Evolutionary conservation across 1,140 invertebrate genomes (phyloP).

Genomic region (Rhyacophila brunnea): DNA sequence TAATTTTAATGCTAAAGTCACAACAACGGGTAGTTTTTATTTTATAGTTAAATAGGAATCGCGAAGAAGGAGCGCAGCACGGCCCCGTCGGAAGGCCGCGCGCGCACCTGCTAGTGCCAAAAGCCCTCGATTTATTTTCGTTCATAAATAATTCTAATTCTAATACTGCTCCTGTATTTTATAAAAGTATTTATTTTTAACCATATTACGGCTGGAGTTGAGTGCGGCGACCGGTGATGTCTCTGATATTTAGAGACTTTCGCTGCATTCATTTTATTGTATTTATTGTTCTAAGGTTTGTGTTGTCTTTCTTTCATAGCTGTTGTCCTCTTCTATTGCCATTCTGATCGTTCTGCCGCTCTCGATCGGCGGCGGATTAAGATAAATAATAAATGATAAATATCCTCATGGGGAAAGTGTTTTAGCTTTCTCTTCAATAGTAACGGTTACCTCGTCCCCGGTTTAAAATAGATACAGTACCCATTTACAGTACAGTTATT

Average conservation of each 20-base stretch:
- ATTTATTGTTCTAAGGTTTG: conserved; percentile 49
- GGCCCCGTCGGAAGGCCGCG: conserved; percentile 25
- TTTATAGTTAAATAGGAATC: conserved; percentile 32
- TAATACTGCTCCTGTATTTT: conserved; percentile 16
- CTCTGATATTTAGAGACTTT: conserved; percentile 57
- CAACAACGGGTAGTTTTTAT: conserved; percentile 35
- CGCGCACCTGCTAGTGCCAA: conserved; percentile 36
- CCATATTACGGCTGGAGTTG: conserved; percentile 38
- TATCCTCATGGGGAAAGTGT: conserved; percentile 18
- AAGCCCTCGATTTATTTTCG: conserved; percentile 33
- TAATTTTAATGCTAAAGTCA: conserved; percentile 33
- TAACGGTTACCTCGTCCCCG: conserved; percentile 18
- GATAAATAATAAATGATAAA: conserved; percentile 2
- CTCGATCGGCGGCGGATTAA: not conserved
- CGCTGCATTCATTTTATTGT: conserved; percentile 57
- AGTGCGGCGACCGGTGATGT: conserved; percentile 54
- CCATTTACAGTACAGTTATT: conserved; percentile 33
- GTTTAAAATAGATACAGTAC: conserved; percentile 26
- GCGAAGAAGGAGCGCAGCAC: conserved; percentile 24
- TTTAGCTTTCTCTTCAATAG: conserved; percentile 20
- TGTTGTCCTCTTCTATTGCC: conserved; percentile 27
- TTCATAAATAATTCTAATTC: conserved; percentile 22
- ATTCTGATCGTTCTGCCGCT: conserved; percentile 1
- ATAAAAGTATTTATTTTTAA: conserved; percentile 6
- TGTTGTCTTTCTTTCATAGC: conserved; percentile 27